Percentiles rank a stretch among this genome's conserved stretches.
phyloP scores from a whole-genome alignment of 2,888 invertebrate species.

The Cephus nigrinus region DNA sequence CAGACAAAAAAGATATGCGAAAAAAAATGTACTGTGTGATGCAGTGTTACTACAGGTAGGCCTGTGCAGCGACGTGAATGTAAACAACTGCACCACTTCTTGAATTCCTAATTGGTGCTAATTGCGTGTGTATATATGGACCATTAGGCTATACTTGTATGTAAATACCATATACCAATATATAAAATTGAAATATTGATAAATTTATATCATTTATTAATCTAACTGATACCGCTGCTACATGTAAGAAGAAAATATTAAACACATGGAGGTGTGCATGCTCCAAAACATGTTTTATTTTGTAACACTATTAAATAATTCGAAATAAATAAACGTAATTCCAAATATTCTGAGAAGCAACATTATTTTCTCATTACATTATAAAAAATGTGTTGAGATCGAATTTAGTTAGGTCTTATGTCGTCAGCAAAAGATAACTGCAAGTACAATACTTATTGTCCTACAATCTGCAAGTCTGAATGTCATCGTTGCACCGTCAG shows the following conservation, averaged over 20 bases:
- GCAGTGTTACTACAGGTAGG: neutral
- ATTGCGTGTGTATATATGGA: conserved; percentile 52
- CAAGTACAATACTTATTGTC: neutral
- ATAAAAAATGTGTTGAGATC: neutral
- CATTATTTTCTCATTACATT: neutral
- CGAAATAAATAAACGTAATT: conserved; percentile 55
- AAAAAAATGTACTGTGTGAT: neutral
- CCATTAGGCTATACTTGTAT: conserved; percentile 32
- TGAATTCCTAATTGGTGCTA: conserved; percentile 57
- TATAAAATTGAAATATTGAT: conserved; percentile 37
- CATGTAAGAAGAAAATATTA: conserved; percentile 33
- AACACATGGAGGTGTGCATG: conserved; percentile 26
- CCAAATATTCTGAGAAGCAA: conserved; percentile 22
- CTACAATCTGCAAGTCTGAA: neutral
- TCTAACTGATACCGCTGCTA: conserved; percentile 38
- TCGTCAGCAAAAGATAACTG: neutral
- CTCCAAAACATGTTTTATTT: conserved; percentile 47
- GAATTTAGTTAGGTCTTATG: neutral
- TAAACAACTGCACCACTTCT: conserved; percentile 23
- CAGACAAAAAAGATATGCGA: neutral
- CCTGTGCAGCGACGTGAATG: neutral
- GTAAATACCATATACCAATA: conserved; percentile 38
- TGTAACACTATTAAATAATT: conserved; percentile 56
- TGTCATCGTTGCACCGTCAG: neutral
- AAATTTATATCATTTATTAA: conserved; percentile 41